Evolutionary conservation across 2,888 invertebrate genomes (phyloP), one percentile per base, ranked within the genome.

Genomic region (Papilio gigon): DNA sequence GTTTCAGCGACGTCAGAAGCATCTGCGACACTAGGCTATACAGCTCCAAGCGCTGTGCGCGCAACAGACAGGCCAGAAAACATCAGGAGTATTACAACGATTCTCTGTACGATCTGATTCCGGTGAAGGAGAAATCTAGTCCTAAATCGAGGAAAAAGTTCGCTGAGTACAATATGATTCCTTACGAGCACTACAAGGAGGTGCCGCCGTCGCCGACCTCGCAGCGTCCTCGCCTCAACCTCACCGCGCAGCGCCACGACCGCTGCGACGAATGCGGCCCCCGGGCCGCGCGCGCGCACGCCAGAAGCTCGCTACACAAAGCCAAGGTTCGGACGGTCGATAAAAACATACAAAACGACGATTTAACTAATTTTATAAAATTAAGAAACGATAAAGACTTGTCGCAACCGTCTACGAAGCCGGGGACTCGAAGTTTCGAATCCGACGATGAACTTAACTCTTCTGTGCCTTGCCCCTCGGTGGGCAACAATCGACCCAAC

Each of bases 111-210:
- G 91, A 92, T 67, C 68, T 89, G 33, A 76, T 91, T 35, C 91
- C 91, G 1, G 90, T 92, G 2, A 90, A 87, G 74, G 91, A 92
- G 76, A 89, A 85, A 73, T 80, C 86, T 1, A 90, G 89, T 72
- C 89, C 90, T 1, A 89, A 88, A 75, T 76, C 84, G 1, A 83
- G 85, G 72, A 80, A 82, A 70, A 90, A 88, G 74, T 84, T 85
- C 75, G 71, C 73, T 9, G 83, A 84, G 67, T 82, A 86, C 30
- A 80, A 81, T 71, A 71, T 79, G 40, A 74, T 75, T 33, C 71
- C 76, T 14, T 77, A 81, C 71, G 75, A 80, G 33, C 79, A 82
- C 70, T 84, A 82, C 61, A 88, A 75, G 68, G 90, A 90, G 80
- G 87, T 90, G 6, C 89, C 85, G 14, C 90, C 90, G 1, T 90